Base-by-base conservation (phyloP, 2,113 vertebrate species). In the Ailurus styani region DNA sequence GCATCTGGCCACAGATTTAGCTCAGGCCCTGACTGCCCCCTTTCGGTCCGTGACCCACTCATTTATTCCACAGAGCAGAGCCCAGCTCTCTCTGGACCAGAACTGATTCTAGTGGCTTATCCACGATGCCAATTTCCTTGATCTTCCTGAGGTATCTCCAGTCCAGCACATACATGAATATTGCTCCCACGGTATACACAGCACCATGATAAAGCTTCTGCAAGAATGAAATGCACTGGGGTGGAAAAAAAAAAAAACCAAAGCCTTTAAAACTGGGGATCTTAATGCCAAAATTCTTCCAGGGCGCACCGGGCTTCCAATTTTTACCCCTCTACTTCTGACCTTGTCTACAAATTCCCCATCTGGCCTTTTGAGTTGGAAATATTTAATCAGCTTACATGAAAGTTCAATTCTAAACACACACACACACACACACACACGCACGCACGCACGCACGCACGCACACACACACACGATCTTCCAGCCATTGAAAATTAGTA, bases 11-110 rank as follows among this genome's bases (percentile, higher is more conserved):
- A 17, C 1, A 3, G 45, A 15, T 10, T 60, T 17, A 31, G 6
- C 47, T 27, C 18, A 45, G 34, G 0, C 25, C 2, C 73, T 70
- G 25, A 6, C 66, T 57, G 21, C 1, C 40, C 37, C 50, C 68
- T 23, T 3, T 37, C 7, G 5, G 6, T 17, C 7, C 2, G 0
- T 20, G 20, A 89, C 25, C 13, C 2, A 4, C 15, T 60, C 27
- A 3, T 45, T 78, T 47, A 62, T 31, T 70, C 54, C 25, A 40
- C 55, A 75, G 57, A 70, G 47, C 17, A 64, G 77, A 77, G 66
- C 5, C 5, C 29, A 52, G 5, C 37, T 79, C 66, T 83, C 72
- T 72, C 54, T 72, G 21, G 29, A 21, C 29, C 21, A n/a, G 73
- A 86, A 50, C 34, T 90, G 0, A 6, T 81, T 70, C 57, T 54